These are phyloP conservation scores for Drosophila cracens DNA, from an alignment of 2,888 invertebrate species.

Conservation along the genomic window DNA sequence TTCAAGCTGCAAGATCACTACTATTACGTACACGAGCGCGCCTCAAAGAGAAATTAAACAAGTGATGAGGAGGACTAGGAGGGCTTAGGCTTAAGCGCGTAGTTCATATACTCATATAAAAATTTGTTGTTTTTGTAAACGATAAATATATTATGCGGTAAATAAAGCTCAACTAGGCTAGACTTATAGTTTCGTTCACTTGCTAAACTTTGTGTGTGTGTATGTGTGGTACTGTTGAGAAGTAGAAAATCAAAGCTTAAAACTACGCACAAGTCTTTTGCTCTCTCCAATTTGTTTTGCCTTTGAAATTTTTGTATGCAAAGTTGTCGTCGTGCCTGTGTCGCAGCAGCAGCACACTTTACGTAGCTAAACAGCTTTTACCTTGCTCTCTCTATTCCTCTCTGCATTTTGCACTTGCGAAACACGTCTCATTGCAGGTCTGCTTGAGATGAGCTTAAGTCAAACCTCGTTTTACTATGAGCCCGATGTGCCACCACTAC, in stretches of 20 bases:
- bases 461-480: constrained; percentile 64
- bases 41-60: constrained; percentile 45
- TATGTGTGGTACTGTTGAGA: background rate
- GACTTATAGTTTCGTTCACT: constrained; percentile 4
- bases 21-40: constrained; percentile 76
- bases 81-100: constrained; percentile 18
- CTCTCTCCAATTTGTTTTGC: constrained; percentile 12
- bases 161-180: constrained; percentile 33
- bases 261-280: background rate
- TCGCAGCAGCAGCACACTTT: constrained; percentile 5
- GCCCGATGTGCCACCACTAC: constrained; percentile 37
- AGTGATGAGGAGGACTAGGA: background rate
- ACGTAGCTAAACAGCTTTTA: constrained; percentile 38
- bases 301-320: constrained; percentile 39
- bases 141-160: constrained; percentile 6
- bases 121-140: constrained; percentile 18
- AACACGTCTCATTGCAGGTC: constrained; percentile 67
- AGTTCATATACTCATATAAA: background rate
- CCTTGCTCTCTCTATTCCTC: constrained; percentile 48
- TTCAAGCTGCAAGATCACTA: constrained; percentile 82
- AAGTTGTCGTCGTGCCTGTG: constrained; percentile 33
- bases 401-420: constrained; percentile 51
- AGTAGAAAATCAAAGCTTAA: background rate
- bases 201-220: background rate
- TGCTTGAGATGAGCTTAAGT: constrained; percentile 71